Conservation (phyloP, 2,113 vertebrate species). For the Oryzias melastigma region DNA sequence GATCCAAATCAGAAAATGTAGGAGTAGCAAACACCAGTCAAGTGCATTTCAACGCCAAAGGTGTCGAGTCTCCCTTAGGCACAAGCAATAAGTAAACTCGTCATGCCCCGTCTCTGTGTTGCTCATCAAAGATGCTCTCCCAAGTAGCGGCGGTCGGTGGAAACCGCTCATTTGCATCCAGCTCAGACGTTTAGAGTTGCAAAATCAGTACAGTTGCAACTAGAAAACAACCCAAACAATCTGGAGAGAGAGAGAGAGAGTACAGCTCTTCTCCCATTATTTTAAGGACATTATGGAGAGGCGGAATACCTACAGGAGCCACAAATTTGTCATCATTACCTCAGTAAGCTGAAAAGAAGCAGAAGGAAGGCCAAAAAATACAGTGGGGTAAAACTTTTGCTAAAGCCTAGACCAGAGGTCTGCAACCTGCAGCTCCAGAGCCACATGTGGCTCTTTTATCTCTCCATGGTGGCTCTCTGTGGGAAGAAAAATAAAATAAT, state of each 20-base stretch:
- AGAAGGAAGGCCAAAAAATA: no score
- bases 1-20: constrained; percentile 34
- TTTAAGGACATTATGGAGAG: background rate
- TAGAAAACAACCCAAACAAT: background rate
- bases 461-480: no score
- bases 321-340: no score
- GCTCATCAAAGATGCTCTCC: constrained; percentile 35
- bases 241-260: background rate
- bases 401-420: no score
- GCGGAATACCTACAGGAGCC: background rate
- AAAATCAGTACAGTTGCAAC: constrained; percentile 2
- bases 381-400: no score
- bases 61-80: constrained; percentile 48
- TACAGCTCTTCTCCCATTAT: no score
- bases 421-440: no score
- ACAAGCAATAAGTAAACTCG: constrained; percentile 47
- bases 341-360: no score
- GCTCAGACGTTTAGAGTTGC: constrained; percentile 10
- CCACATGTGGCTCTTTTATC: no score
- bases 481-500: no score
- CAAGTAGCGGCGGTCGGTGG: constrained; percentile 1
- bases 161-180: constrained; percentile 29
- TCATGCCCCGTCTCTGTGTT: constrained; percentile 41
- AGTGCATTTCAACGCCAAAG: constrained; percentile 45
- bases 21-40: constrained; percentile 34